Evolutionary conservation across 2,888 invertebrate genomes (phyloP).

Genomic region (Agrotis segetum): DNA sequence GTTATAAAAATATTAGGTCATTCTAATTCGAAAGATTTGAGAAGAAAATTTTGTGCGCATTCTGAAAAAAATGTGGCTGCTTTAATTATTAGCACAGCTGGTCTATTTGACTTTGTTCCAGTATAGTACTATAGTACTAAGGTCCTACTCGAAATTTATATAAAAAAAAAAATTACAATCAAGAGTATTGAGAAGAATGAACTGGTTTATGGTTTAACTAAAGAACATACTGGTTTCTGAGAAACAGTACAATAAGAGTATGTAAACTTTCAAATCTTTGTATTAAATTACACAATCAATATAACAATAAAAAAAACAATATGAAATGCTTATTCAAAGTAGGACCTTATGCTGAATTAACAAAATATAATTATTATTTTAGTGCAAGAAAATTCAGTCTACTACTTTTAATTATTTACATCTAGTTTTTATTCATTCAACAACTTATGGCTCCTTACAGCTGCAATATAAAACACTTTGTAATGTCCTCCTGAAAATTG

Average conservation of each 20-base stretch:
- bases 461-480: conserved; percentile 36
- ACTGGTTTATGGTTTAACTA: not conserved
- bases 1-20: not conserved
- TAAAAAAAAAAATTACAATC: not conserved
- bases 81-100: conserved; percentile 15
- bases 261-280: not conserved
- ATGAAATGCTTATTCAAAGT: conserved; percentile 1
- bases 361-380: conserved; percentile 7
- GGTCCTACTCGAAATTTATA: conserved; percentile 23
- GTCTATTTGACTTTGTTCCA: conserved; percentile 8
- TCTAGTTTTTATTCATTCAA: conserved; percentile 51
- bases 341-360: conserved; percentile 22
- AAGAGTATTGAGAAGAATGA: not conserved
- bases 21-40: conserved; percentile 5
- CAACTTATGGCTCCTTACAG: conserved; percentile 52
- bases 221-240: not conserved
- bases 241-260: too few species aligned
- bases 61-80: not conserved
- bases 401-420: conserved; percentile 54
- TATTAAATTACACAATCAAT: too few species aligned
- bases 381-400: conserved; percentile 64
- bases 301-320: too few species aligned
- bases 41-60: not conserved
- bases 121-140: not conserved
- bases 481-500: conserved; percentile 11